Conservation (phyloP, 2,113 vertebrate species). For the Urocolius indicus region DNA sequence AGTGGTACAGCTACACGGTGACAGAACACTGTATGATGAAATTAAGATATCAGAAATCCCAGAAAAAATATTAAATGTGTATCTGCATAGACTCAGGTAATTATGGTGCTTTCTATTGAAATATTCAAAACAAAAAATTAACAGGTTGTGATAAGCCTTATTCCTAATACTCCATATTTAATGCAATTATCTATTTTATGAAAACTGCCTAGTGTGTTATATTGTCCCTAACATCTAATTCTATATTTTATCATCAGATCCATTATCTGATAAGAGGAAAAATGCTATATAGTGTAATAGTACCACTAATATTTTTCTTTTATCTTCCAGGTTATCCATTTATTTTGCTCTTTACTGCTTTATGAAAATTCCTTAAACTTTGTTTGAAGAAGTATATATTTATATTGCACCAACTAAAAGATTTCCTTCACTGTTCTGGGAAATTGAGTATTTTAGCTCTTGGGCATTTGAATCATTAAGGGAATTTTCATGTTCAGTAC, state of each 20-base stretch:
- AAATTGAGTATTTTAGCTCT: background rate
- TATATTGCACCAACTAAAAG: background rate
- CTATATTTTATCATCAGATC: background rate
- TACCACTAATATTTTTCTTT: background rate
- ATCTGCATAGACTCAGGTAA: background rate
- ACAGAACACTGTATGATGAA: background rate
- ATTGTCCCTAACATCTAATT: background rate
- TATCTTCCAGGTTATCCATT: background rate
- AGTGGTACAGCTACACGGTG: background rate
- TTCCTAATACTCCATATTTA: background rate
- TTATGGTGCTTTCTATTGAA: background rate
- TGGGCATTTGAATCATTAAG: conserved; percentile 25
- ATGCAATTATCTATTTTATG: background rate
- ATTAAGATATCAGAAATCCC: background rate
- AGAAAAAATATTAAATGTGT: background rate
- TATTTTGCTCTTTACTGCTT: background rate
- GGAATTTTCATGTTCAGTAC: conserved; percentile 21
- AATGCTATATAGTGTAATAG: background rate
- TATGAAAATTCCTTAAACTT: background rate
- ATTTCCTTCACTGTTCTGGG: background rate
- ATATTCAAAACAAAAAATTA: no score
- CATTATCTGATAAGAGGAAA: background rate
- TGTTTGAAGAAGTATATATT: background rate
- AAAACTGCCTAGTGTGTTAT: background rate
- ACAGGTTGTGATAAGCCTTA: background rate